Evolutionary conservation across 2,113 vertebrate species (phyloP), one percentile per base, ranked within the genome.

Genomic region (Peromyscus californicus): DNA sequence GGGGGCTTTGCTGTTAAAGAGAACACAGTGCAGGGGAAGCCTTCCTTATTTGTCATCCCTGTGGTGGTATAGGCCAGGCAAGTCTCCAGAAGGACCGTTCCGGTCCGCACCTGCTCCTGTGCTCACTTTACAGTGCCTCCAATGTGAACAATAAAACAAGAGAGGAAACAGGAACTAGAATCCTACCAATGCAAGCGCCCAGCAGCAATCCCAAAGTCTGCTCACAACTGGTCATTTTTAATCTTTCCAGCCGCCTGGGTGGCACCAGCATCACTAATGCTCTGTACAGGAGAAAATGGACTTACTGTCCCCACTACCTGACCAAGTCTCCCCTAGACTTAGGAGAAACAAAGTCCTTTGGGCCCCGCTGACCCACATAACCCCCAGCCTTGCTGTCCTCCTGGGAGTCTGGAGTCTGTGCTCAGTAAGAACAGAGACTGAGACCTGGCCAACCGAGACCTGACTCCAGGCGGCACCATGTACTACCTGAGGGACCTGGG

Each of bases 1-100:
- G 42, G 86, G 88, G 76, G 57, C 69, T 97, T 96, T 89, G 88
- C 92, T 88, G 61, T 88, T 61, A 84, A 84, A 85, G 80, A 11
- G 65, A 63, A 78, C 70, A 57, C 31, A 39, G 19, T 21, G 19
- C 33, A 92, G 76, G 92, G 83, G 88, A 96, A 70, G 48, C 22
- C 63, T 2, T 93, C 33, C 33, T 54, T 21, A 3, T 33, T 33
- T 29, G 89, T 70, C 22, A 8, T 70, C 70, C 45, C 54, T 13
- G 65, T 16, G 26, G n/a, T 88, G 95, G 65, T n/a, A 54, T 11
- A 5, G 2, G n/a, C 42, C 54, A 83, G 45, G 19, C 21, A 63
- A 59, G 70, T 87, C 89, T 90, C 88, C 69, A 79, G 7, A 29
- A 91, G 78, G 9, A 33, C n/a, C 13, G 0, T n/a, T 54, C 19